Percentiles rank a stretch among this genome's conserved stretches.
Evolutionary conservation across 2,113 vertebrate genomes (phyloP).

Genomic region (Saimiri boliviensis): DNA sequence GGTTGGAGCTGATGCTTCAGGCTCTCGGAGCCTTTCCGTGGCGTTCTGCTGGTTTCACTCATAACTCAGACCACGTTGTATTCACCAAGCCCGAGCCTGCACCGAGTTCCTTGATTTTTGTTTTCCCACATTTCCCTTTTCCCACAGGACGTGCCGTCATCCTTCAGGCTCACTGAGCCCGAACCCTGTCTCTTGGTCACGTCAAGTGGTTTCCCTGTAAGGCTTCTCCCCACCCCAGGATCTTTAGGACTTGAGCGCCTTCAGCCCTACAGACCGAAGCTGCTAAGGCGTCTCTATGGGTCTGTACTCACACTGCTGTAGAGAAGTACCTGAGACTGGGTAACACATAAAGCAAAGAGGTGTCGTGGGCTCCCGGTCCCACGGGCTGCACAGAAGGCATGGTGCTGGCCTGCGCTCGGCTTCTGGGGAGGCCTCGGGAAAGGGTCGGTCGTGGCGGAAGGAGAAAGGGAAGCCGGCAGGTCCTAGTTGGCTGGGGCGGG

Average conservation of each 20-base stretch:
- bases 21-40: background rate
- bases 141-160: rapidly evolving
- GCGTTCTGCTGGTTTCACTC: no score
- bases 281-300: background rate
- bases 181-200: rapidly evolving
- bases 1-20: no score
- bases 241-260: background rate
- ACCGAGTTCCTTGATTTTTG: background rate
- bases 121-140: background rate
- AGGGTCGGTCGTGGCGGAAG: rapidly evolving
- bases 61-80: rapidly evolving
- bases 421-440: no score
- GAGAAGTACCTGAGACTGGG: no score
- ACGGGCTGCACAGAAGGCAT: no score
- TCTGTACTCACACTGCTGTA: no score
- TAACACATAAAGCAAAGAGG: no score
- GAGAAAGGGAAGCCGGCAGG: no score
- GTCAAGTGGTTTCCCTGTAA: rapidly evolving
- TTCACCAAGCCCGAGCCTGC: no score
- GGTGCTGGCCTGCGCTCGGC: no score
- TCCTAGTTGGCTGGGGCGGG: no score
- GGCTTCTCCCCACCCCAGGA: rapidly evolving
- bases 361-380: no score
- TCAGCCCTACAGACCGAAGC: background rate
- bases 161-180: background rate